Percentiles rank a stretch among this genome's conserved stretches.
phyloP scores from a whole-genome alignment of 2,888 invertebrate genomes.

The Adelphocoris suturalis region DNA sequence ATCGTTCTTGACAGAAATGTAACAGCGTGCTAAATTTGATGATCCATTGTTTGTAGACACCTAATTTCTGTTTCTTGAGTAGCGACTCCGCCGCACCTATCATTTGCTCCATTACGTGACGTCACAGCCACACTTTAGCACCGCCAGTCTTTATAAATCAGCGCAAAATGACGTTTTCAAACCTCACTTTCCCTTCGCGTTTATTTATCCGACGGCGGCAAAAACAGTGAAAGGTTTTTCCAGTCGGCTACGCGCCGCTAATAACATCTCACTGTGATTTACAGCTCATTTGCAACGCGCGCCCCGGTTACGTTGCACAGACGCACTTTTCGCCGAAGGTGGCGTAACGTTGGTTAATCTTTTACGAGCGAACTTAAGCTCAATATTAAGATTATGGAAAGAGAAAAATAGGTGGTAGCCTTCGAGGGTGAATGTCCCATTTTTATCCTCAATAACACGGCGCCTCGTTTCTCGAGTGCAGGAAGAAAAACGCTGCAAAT shows the following conservation, averaged over 20 bases:
- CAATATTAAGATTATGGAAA: too few species aligned
- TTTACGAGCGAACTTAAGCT: neutral
- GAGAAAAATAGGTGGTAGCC: too few species aligned
- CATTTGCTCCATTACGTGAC: neutral
- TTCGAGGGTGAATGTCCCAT: too few species aligned
- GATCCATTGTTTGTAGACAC: too few species aligned
- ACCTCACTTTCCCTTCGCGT: neutral
- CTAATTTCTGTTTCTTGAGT: too few species aligned
- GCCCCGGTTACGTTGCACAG: neutral
- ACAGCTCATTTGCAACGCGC: slow-evolving; percentile 4
- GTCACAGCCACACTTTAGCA: neutral
- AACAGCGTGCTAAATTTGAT: too few species aligned
- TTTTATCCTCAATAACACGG: too few species aligned
- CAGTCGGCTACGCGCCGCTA: neutral
- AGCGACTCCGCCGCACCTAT: too few species aligned
- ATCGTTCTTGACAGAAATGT: too few species aligned
- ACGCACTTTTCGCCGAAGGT: neutral
- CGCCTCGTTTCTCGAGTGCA: too few species aligned
- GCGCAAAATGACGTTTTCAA: neutral
- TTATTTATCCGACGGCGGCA: neutral
- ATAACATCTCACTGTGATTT: neutral
- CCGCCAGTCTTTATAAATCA: neutral
- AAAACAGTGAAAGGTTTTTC: slow-evolving; percentile 33
- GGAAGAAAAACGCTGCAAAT: too few species aligned
- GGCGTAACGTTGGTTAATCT: neutral